phyloP scores from a whole-genome alignment of 2,113 vertebrate species.

The Electrona antarctica region DNA sequence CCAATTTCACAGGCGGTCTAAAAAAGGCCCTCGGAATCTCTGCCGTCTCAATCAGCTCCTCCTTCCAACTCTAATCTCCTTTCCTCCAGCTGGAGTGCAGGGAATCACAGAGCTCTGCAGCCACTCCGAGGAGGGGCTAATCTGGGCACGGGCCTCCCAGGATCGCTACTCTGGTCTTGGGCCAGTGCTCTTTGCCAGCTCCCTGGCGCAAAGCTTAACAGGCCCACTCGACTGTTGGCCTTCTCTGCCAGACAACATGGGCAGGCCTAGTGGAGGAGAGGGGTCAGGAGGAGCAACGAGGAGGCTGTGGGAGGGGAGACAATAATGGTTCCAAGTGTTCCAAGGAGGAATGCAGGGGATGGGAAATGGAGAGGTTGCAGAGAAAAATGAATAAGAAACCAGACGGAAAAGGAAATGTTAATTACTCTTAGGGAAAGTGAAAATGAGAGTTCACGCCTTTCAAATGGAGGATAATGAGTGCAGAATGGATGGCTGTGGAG shows the following conservation, averaged over 20 bases:
- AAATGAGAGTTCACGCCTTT: too few relatives aligned
- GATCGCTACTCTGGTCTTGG: slow-evolving; percentile 61
- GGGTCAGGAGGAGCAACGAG: slow-evolving; percentile 26
- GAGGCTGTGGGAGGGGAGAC: slow-evolving; percentile 18
- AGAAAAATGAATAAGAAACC: too few relatives aligned
- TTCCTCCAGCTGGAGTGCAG: slow-evolving; percentile 66
- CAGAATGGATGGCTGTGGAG: too few relatives aligned
- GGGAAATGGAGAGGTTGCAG: neutral
- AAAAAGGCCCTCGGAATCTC: slow-evolving; percentile 66
- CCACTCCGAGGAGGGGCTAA: slow-evolving; percentile 63
- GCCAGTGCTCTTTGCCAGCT: slow-evolving; percentile 63
- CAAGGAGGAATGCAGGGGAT: neutral
- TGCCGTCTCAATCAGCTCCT: slow-evolving; percentile 63
- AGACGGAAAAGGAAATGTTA: neutral
- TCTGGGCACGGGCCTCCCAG: slow-evolving; percentile 59
- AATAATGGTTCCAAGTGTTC: neutral
- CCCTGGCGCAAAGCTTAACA: slow-evolving; percentile 34
- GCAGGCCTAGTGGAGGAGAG: slow-evolving; percentile 25
- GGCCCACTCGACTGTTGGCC: slow-evolving; percentile 41
- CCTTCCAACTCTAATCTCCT: slow-evolving; percentile 67
- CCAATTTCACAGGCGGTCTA: slow-evolving; percentile 73
- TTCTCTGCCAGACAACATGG: slow-evolving; percentile 22
- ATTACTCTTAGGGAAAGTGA: slow-evolving; percentile 1
- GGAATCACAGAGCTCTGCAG: slow-evolving; percentile 50
- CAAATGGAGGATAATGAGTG: too few relatives aligned